Evolutionary conservation across 2,797 vertebrate genomes (phyloP), one percentile per base, ranked within the genome.

Genomic region (Girardinus metallicus): DNA sequence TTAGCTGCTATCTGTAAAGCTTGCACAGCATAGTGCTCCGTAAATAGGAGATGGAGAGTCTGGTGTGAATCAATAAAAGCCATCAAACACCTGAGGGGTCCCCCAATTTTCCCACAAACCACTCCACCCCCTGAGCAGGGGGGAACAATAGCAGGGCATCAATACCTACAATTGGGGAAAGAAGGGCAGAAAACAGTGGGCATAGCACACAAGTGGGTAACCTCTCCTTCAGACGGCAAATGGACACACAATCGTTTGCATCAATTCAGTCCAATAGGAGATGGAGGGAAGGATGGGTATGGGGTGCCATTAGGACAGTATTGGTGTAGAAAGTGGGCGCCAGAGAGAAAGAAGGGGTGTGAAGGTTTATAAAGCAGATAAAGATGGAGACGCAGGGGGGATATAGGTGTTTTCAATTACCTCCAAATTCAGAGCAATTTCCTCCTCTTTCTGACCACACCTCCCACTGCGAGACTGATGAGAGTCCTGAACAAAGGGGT

Each of bases 351-450:
- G 87, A 85, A 81, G 80, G 83, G 87, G 68, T 82, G 87, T 87
- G 83, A 76, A 86, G 86, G 78, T 78, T 91, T 92, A 87, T 84
- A 88, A 88, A 91, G 86, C 88, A 89, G 88, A 87, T 87, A 88
- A 77, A 80, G 83, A 84, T 84, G 85, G 84, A 87, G 82, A 88
- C 91, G 80, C 88, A 66, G 88, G 89, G 66, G 90, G 93, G 92
- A 92, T 89, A 83, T 88, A 93, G 93, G 91, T 93, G 90, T 95
- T 96, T 96, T 96, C 94, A 96, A 96, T 95, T 95, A 96, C 91
- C 78, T 78, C 73, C 91, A 92, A 94, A 96, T 96, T 94, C 91
- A 83, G 82, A 90, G 94, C 95, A 95, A 96, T 96, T 96, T 96
- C 94, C 94, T 94, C 89, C 88, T 89, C 89, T 95, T 93, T 95